These are phyloP conservation scores for Tricholaema leucomelas DNA, from an alignment of 2,113 vertebrate species.

Conservation along the genomic window DNA sequence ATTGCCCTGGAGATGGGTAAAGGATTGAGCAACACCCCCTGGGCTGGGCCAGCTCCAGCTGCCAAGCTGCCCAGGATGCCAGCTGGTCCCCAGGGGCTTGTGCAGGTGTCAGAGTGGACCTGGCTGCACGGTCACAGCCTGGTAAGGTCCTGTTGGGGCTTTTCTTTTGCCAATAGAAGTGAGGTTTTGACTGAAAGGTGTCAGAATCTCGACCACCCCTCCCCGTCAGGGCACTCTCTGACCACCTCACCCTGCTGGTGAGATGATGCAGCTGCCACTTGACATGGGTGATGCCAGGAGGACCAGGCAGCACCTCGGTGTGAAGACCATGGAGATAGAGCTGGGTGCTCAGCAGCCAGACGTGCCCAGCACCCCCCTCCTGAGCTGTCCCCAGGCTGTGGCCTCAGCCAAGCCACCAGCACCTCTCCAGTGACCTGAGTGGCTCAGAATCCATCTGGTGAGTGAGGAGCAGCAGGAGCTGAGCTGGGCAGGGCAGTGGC, in stretches of 20 bases:
- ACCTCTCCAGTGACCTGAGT: neutral
- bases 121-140: neutral
- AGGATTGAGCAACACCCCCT: slow-evolving; percentile 2
- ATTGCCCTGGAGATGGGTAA: slow-evolving; percentile 57
- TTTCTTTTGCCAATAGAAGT: neutral
- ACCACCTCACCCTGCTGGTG: fast-evolving
- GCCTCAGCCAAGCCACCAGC: neutral
- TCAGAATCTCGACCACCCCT: neutral
- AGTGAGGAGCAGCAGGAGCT: neutral
- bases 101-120: fast-evolving
- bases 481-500: neutral
- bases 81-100: neutral
- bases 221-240: neutral
- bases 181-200: neutral
- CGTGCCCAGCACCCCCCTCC: neutral
- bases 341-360: fast-evolving
- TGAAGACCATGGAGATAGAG: neutral
- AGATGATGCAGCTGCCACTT: too few relatives aligned
- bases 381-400: fast-evolving
- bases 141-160: neutral
- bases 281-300: neutral
- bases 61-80: neutral
- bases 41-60: neutral
- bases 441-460: neutral
- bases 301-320: neutral